Conservation (phyloP, 2,797 vertebrate species). For the Malurus splendens region DNA sequence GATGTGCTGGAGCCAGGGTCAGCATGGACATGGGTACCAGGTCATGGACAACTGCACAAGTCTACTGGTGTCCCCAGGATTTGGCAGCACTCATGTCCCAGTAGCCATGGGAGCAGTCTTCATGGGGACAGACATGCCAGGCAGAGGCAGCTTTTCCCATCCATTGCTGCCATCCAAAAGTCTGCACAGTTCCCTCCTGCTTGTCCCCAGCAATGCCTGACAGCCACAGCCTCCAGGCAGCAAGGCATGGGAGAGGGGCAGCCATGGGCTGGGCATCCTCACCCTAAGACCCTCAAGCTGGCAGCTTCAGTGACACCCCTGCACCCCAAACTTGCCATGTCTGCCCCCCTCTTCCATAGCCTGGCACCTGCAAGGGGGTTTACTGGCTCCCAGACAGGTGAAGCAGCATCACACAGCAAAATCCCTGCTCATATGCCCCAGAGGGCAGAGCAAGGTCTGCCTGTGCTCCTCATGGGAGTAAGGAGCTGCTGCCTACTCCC, state of each 20-base stretch:
- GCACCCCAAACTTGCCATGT: neutral
- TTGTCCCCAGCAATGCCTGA: neutral
- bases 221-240: neutral
- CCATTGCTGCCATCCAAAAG: accelerated
- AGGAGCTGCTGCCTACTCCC: neutral
- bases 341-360: neutral
- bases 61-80: accelerated
- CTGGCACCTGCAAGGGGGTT: neutral
- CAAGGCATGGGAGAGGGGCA: accelerated
- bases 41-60: neutral
- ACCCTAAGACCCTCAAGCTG: neutral
- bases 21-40: accelerated
- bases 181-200: neutral
- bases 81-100: accelerated
- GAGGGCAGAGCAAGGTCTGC: neutral
- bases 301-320: neutral
- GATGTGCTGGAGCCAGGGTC: neutral
- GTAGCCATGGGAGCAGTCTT: accelerated
- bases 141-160: neutral
- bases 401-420: neutral
- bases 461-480: neutral
- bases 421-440: accelerated
- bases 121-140: accelerated
- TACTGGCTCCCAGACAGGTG: accelerated
- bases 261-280: neutral